These are phyloP conservation scores for Tyria jacobaeae DNA, from an alignment of 2,888 invertebrate genomes.

Conservation along the genomic window DNA sequence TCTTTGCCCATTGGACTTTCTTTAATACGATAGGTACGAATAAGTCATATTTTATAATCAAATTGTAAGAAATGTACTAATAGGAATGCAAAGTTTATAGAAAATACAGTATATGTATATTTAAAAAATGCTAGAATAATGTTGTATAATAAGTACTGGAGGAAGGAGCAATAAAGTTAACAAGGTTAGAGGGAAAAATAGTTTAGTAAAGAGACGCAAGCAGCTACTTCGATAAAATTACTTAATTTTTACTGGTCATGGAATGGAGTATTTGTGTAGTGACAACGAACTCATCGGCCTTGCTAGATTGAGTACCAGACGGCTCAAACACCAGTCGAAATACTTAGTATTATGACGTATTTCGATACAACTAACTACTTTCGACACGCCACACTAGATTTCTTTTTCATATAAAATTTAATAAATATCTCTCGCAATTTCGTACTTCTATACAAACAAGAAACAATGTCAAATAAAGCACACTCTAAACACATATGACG, in stretches of 20 bases:
- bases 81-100: constrained; percentile 31
- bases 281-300: constrained; percentile 23
- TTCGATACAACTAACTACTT: constrained; percentile 30
- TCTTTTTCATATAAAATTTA: constrained; percentile 26
- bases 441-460: constrained; percentile 46
- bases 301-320: constrained; percentile 18
- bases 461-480: constrained; percentile 48
- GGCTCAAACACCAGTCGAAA: constrained; percentile 28
- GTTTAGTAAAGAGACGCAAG: constrained; percentile 29
- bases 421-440: constrained; percentile 41
- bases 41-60: constrained; percentile 11
- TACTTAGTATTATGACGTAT: constrained; percentile 24
- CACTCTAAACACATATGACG: constrained; percentile 53
- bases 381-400: constrained; percentile 39
- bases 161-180: constrained; percentile 21
- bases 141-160: constrained; percentile 19
- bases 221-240: constrained; percentile 35
- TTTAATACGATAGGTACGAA: neutral
- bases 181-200: constrained; percentile 25
- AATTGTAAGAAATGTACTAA: constrained; percentile 30
- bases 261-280: constrained; percentile 46
- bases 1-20: constrained; percentile 26
- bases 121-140: constrained; percentile 29
- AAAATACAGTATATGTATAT: constrained; percentile 34
- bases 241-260: constrained; percentile 48